A percentile compares a stretch with the other conserved stretches of the same genome.
Evolutionary conservation across 2,888 invertebrate species (phyloP).

Genomic region (Drosophila algonquin): DNA sequence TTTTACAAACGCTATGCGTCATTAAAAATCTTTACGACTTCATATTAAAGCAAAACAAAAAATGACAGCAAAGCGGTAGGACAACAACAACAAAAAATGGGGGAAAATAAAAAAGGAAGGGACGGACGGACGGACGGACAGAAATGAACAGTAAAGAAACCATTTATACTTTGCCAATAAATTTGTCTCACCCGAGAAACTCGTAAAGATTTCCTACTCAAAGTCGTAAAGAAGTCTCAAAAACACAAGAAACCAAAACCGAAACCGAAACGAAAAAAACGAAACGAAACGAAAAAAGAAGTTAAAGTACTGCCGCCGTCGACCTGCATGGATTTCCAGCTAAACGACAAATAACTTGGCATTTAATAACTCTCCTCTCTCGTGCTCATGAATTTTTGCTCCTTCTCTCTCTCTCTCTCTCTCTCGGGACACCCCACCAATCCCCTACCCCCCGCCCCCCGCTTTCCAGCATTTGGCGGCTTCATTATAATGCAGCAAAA

Average conservation of each 20-base stretch:
- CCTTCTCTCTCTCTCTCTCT: too few species aligned
- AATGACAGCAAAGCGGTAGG: not conserved
- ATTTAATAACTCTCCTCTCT: conserved; percentile 72
- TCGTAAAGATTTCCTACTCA: conserved; percentile 77
- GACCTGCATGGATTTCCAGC: conserved; percentile 72
- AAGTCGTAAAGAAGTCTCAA: conserved; percentile 71
- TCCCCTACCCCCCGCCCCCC: not conserved
- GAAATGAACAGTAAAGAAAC: conserved; percentile 47
- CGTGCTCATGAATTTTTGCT: not conserved
- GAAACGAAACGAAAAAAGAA: conserved; percentile 23
- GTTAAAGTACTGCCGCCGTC: conserved; percentile 56
- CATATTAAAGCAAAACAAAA: conserved; percentile 63
- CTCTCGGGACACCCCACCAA: not conserved
- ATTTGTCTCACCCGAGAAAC: conserved; percentile 64
- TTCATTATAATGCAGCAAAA: conserved; percentile 67
- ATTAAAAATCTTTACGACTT: conserved; percentile 73
- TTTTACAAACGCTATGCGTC: conserved; percentile 55
- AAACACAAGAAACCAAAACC: conserved; percentile 13
- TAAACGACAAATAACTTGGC: conserved; percentile 80
- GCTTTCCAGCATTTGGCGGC: conserved; percentile 6
- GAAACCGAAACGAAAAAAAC: conserved; percentile 18
- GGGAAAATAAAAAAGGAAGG: conserved; percentile 22
- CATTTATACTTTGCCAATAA: conserved; percentile 73
- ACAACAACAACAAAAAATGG: conserved; percentile 2
- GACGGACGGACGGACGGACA: not conserved